Evolutionary conservation across 1,140 invertebrate species (phyloP).

Genomic region (Proctacanthus coquilletti): DNA sequence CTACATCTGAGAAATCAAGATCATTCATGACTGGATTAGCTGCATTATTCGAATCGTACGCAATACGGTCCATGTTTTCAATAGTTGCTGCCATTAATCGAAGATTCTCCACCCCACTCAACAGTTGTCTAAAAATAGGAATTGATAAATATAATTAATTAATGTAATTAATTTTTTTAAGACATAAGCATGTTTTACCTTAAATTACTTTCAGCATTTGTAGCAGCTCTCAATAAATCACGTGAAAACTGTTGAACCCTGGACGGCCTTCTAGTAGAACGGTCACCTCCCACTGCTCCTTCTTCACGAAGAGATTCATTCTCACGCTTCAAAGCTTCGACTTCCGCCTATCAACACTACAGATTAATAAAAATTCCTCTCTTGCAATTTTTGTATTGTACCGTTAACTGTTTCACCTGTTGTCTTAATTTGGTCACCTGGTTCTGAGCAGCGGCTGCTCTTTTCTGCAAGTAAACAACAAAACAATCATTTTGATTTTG

Average conservation of each 20-base stretch:
- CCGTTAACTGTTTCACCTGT: conserved; percentile 40
- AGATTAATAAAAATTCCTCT: conserved; percentile 5
- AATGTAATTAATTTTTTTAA: conserved; percentile 4
- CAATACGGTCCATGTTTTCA: conserved; percentile 35
- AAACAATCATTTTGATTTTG: conserved; percentile 3
- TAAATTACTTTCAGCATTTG: conserved; percentile 44
- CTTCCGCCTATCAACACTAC: conserved; percentile 20
- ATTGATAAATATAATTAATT: conserved; percentile 2
- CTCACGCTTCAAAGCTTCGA: conserved; percentile 29
- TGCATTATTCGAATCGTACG: neutral
- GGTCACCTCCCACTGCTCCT: conserved; percentile 15
- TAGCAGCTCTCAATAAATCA: conserved; percentile 42
- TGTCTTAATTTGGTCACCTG: conserved; percentile 36
- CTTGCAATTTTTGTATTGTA: conserved; percentile 16
- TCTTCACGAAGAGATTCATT: conserved; percentile 27
- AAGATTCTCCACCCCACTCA: conserved; percentile 48
- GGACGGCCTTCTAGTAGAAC: conserved; percentile 24
- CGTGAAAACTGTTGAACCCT: conserved; percentile 23
- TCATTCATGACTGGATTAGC: neutral
- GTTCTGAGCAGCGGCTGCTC: conserved; percentile 37
- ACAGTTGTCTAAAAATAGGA: conserved; percentile 36
- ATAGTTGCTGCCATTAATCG: conserved; percentile 40
- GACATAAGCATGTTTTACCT: conserved; percentile 31
- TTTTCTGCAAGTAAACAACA: conserved; percentile 29
- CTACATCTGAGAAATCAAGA: neutral